Conservation (phyloP, 2,888 invertebrate genomes). For the Pseudoips prasinana region DNA sequence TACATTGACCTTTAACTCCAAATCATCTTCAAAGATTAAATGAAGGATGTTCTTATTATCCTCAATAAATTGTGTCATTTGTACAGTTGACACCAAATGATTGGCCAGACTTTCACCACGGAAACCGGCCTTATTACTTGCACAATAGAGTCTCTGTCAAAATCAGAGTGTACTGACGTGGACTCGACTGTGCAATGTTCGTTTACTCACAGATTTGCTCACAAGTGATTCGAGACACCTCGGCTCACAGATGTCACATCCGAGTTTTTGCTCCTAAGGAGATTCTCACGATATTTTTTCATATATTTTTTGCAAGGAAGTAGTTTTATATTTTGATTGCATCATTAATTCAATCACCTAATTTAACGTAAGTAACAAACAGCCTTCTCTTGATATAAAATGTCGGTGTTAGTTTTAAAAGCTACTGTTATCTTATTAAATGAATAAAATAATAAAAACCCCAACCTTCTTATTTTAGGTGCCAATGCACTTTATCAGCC, state of each 20-base stretch:
- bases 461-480: too few species aligned
- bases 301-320: conserved; percentile 9
- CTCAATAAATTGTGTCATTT: conserved; percentile 16
- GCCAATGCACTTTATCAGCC: too few species aligned
- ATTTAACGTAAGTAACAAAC: too few species aligned
- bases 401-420: too few species aligned
- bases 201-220: conserved; percentile 55
- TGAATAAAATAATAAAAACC: too few species aligned
- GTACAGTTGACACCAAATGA: neutral
- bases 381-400: too few species aligned
- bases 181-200: conserved; percentile 33
- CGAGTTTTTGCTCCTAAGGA: conserved; percentile 47
- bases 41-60: conserved; percentile 17
- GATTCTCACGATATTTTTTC: conserved; percentile 49
- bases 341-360: conserved; percentile 10
- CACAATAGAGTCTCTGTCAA: too few species aligned
- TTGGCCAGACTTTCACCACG: too few species aligned
- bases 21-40: conserved; percentile 5
- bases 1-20: too few species aligned
- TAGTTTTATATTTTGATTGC: conserved; percentile 9
- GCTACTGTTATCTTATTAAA: too few species aligned
- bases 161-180: too few species aligned
- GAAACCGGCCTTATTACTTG: too few species aligned
- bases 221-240: conserved; percentile 37
- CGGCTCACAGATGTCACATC: conserved; percentile 57